These are phyloP conservation scores for Lutraria lutraria DNA, from an alignment of 2,888 invertebrate species.

Conservation along the genomic window DNA sequence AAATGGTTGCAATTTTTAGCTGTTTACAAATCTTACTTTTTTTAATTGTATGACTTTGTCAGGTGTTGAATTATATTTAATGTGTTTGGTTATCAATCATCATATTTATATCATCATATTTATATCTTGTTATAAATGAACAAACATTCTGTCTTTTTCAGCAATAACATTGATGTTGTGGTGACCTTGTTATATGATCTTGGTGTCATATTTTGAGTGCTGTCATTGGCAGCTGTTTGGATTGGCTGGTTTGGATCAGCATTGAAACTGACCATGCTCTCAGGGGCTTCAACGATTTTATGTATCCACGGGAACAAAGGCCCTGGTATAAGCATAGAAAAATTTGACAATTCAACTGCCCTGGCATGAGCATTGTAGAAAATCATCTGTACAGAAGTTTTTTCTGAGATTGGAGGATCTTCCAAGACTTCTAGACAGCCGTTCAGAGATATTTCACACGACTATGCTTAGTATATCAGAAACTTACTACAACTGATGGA, in stretches of 20 bases:
- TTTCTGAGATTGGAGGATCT: not conserved
- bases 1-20: not conserved
- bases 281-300: slow-evolving; percentile 19
- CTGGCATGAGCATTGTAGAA: slow-evolving; percentile 12
- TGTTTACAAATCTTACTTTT: not conserved
- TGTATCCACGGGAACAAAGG: slow-evolving; percentile 22
- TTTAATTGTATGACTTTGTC: not conserved
- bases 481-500: slow-evolving; percentile 33
- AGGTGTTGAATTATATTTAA: not conserved
- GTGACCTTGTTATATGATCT: slow-evolving; percentile 34
- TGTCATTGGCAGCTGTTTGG: slow-evolving; percentile 16
- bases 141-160: slow-evolving; percentile 38
- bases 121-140: not conserved
- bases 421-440: not conserved
- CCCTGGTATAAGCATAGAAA: not conserved
- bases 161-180: slow-evolving; percentile 50
- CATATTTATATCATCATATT: not conserved
- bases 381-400: not conserved
- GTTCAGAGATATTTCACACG: not conserved
- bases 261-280: slow-evolving; percentile 25
- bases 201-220: slow-evolving; percentile 29
- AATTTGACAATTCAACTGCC: not conserved
- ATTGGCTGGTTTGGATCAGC: slow-evolving; percentile 16
- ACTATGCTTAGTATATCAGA: not conserved
- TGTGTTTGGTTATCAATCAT: not conserved